Evolutionary conservation across 2,888 invertebrate genomes (phyloP).

Genomic region (Tortrix viridana): DNA sequence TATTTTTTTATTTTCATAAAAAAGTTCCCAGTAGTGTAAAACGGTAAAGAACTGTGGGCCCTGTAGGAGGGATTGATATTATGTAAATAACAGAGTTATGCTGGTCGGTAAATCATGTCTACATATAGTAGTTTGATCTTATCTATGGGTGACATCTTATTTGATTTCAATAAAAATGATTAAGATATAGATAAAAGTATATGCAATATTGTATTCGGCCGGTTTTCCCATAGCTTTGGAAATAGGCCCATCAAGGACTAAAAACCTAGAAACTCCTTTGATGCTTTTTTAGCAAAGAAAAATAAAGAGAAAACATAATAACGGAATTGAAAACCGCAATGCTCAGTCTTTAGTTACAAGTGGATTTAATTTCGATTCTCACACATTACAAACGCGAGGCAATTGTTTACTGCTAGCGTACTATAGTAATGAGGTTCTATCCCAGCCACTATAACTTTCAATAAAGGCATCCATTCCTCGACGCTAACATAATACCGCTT

Average conservation of each 20-base stretch:
- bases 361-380: too few species aligned
- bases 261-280: too few species aligned
- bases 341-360: too few species aligned
- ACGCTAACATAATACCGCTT: slow-evolving; percentile 35
- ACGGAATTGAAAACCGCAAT: too few species aligned
- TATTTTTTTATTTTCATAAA: too few species aligned
- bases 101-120: slow-evolving; percentile 18
- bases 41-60: slow-evolving; percentile 26
- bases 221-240: too few species aligned
- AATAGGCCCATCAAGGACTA: too few species aligned
- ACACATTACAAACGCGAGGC: too few species aligned
- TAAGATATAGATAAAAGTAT: neutral
- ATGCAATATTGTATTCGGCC: too few species aligned
- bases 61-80: slow-evolving; percentile 25
- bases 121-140: slow-evolving; percentile 10
- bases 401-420: too few species aligned
- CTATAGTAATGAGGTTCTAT: neutral
- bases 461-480: slow-evolving; percentile 14
- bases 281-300: too few species aligned
- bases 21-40: neutral
- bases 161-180: neutral
- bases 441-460: neutral
- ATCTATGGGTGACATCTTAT: slow-evolving; percentile 21
- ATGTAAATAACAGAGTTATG: slow-evolving; percentile 25
- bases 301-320: too few species aligned